A percentile compares a stretch with the other conserved stretches of the same genome.
Conservation (phyloP, 92 coral and sea anemone genomes). For the Epizoanthus stellaris region DNA sequence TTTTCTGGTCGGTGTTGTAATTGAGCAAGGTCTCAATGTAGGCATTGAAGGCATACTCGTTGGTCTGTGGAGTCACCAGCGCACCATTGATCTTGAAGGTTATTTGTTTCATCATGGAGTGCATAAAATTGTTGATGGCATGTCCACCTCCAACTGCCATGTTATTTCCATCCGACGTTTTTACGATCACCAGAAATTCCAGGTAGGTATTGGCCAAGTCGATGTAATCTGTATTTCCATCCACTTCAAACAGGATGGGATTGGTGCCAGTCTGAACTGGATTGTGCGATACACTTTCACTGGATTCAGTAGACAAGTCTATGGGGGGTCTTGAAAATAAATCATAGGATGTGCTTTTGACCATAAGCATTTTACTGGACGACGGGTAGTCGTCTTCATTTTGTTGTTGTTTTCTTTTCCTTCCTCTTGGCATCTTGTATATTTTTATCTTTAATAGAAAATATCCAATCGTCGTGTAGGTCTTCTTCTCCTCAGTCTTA, state of each 20-base stretch:
- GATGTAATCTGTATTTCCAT: constrained; percentile 26
- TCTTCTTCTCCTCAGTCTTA: too few relatives aligned
- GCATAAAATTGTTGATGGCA: constrained; percentile 22
- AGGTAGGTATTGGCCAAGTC: constrained; percentile 42
- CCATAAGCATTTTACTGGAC: too few relatives aligned
- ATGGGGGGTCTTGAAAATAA: too few relatives aligned
- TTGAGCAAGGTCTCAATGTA: constrained; percentile 35
- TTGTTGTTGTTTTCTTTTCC: too few relatives aligned
- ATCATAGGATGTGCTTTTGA: too few relatives aligned
- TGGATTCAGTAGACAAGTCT: too few relatives aligned
- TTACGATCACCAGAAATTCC: constrained; percentile 21
- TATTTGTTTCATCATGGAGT: constrained; percentile 41
- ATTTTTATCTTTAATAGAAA: too few relatives aligned
- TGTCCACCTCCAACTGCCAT: constrained; percentile 1
- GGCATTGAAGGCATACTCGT: constrained; percentile 46
- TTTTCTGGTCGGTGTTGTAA: constrained; percentile 13
- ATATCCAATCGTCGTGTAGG: too few relatives aligned
- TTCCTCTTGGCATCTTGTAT: too few relatives aligned
- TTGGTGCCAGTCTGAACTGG: constrained; percentile 38
- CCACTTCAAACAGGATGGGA: too few relatives aligned
- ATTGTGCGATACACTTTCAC: neutral
- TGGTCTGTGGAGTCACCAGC: constrained; percentile 44
- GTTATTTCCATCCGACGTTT: neutral
- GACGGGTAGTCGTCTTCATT: too few relatives aligned
- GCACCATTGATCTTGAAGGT: constrained; percentile 51